Evolutionary conservation across 2,888 invertebrate species (phyloP), one percentile per base, ranked within the genome.

Genomic region (Epistrophella euchroma): DNA sequence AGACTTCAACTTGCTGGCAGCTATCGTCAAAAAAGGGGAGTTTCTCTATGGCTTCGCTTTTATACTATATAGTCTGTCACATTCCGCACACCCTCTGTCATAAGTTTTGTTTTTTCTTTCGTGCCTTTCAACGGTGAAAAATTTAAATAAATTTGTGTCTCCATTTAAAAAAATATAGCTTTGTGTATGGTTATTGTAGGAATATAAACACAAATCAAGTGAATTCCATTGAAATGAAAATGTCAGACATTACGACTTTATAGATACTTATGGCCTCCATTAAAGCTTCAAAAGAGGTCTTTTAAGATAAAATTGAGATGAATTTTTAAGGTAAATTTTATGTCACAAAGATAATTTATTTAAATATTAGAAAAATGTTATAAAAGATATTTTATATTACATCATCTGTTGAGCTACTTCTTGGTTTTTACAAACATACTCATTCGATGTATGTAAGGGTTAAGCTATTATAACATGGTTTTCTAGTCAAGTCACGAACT

Each of bases 81-180:
- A 82, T 66, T 66, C 66, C 47, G 73, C 81, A 81, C 85, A 81
- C 85, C 85, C 85, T 86, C 76, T 73, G 81, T 81, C 85, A 77
- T 81, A 52, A 81, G 50, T 78, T 68, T 68, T 71, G 72, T 52
- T 58, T 62, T 56, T 71, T 11, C 1, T 37, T 32, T 28, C n/a
- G 0, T 40, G 45, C n/a, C 56, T 32, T 43, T 55, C 60, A 68
- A 70, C 55, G 70, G 73, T 35, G 85, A 85, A 76, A 60, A 55
- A 80, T 85, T 85, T 80, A 45, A 85, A 76, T 81, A 50, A 19
- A 76, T 81, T 64, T 52, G 70, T 85, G 76, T 85, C 68, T 77
- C 73, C 73, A 85, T 75, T 79, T 45, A 72, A 58, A 52, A 43
- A 55, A 47, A 70, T 40, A 72, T 37, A 45, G 17, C 17, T 43